These are phyloP conservation scores for Melopsittacus undulatus DNA, from an alignment of 2,797 vertebrate genomes.

Conservation along the genomic window DNA sequence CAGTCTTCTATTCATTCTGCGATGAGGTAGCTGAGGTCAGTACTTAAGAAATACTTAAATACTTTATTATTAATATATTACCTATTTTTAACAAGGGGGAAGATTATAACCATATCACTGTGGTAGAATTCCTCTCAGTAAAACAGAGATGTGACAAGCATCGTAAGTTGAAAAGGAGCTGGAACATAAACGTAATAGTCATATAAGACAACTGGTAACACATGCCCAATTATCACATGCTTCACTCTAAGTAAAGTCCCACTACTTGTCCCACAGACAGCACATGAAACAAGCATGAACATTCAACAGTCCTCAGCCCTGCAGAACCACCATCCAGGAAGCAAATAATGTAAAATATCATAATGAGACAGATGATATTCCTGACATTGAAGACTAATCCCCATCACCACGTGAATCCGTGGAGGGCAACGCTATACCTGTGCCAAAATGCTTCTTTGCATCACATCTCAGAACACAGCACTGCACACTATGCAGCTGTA, in stretches of 20 bases:
- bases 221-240: too few species aligned
- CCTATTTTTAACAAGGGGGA: neutral
- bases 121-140: neutral
- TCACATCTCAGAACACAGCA: neutral
- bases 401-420: neutral
- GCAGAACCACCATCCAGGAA: neutral
- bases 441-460: neutral
- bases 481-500: neutral
- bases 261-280: neutral
- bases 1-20: neutral
- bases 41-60: neutral
- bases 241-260: neutral
- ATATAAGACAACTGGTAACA: neutral
- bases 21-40: neutral
- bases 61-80: too few species aligned
- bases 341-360: neutral
- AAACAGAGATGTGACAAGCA: neutral
- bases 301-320: neutral
- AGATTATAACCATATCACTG: neutral
- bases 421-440: neutral
- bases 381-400: neutral
- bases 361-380: neutral
- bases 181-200: neutral
- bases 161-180: neutral
- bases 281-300: fast-evolving